phyloP scores from a whole-genome alignment of 2,797 vertebrate genomes.

The Ciconia nigra region DNA sequence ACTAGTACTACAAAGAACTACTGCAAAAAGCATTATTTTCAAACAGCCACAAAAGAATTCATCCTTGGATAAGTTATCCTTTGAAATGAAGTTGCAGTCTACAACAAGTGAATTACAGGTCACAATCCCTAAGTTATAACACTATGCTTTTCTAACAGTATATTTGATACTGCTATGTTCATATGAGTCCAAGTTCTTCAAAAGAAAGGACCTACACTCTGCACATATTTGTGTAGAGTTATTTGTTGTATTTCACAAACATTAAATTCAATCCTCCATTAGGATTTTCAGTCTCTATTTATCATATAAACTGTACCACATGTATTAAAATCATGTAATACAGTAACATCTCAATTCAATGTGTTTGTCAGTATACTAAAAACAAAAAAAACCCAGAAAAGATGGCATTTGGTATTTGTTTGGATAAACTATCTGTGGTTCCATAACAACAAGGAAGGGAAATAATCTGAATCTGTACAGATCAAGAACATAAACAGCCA shows the following conservation, averaged over 20 bases:
- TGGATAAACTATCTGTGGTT: background rate
- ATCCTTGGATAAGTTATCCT: background rate
- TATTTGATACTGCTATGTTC: background rate
- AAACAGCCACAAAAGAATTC: background rate
- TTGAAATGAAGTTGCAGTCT: background rate
- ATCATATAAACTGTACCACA: background rate
- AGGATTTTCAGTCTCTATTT: background rate
- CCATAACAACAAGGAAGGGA: background rate
- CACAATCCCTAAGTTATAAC: background rate
- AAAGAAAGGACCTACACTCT: background rate
- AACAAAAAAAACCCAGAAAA: background rate
- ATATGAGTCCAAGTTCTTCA: background rate
- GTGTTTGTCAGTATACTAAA: background rate
- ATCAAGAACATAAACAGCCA: background rate
- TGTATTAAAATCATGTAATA: background rate
- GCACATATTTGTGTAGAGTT: rapidly evolving
- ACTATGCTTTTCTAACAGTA: background rate
- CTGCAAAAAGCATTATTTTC: background rate
- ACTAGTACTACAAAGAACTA: background rate
- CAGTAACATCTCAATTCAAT: background rate
- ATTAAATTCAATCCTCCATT: background rate
- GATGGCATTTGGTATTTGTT: background rate
- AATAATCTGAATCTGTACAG: background rate
- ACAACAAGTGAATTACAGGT: background rate
- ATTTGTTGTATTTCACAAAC: background rate